Evolutionary conservation across 2,888 invertebrate species (phyloP).

Genomic region (Platypus cylindrus): DNA sequence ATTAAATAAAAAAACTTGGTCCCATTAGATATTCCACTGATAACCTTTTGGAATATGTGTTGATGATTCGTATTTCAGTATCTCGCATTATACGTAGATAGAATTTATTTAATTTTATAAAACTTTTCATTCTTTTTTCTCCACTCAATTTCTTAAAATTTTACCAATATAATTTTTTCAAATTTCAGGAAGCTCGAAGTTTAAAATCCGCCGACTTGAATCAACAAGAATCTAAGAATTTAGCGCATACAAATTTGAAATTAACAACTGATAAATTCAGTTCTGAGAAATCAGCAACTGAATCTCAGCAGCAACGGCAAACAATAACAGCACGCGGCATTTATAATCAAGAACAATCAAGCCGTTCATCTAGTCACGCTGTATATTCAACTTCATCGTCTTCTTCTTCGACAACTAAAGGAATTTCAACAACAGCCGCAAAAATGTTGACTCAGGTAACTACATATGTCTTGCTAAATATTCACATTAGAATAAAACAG

Average conservation of each 20-base stretch:
- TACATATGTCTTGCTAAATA: too few species aligned
- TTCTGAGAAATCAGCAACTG: conserved; percentile 59
- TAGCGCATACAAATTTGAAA: conserved; percentile 72
- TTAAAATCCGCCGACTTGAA: conserved; percentile 73
- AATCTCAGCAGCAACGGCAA: conserved; percentile 61
- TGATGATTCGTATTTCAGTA: too few species aligned
- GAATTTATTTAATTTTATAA: too few species aligned
- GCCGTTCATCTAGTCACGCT: conserved; percentile 62
- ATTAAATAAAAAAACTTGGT: too few species aligned
- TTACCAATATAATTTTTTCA: conserved; percentile 16
- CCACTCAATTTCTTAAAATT: too few species aligned
- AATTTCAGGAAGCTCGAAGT: conserved; percentile 68
- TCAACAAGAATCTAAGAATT: conserved; percentile 75
- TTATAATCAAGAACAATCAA: conserved; percentile 58
- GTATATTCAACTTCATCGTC: conserved; percentile 69
- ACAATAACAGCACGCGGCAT: conserved; percentile 69
- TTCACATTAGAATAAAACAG: too few species aligned
- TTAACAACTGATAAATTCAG: conserved; percentile 77
- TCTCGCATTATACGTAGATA: too few species aligned
- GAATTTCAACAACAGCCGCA: conserved; percentile 49
- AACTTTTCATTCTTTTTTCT: too few species aligned
- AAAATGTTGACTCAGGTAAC: conserved; percentile 18
- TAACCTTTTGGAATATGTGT: too few species aligned
- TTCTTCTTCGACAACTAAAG: too few species aligned
- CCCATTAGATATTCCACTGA: too few species aligned